Evolutionary conservation across 2,888 invertebrate species (phyloP).

Genomic region (Drosophila sordidula): DNA sequence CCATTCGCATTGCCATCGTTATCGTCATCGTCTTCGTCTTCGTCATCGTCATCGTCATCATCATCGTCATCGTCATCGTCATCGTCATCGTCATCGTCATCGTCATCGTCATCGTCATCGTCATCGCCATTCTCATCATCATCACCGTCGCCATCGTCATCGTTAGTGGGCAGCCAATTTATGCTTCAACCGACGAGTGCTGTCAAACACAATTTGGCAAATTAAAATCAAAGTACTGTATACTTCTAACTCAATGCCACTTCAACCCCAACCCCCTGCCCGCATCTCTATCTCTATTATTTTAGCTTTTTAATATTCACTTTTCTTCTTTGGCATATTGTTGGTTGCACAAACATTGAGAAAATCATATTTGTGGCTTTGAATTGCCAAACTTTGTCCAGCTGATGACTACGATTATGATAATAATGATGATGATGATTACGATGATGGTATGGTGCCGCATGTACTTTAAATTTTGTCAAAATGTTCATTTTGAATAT

Average conservation of each 20-base stretch:
- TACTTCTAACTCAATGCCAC: constrained; percentile 28
- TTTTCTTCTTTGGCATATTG: constrained; percentile 15
- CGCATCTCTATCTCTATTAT: background rate
- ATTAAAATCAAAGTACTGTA: constrained; percentile 66
- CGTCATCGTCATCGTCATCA: constrained; percentile 8
- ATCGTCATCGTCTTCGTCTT: constrained; percentile 5
- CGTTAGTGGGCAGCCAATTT: constrained; percentile 45
- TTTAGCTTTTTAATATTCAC: background rate
- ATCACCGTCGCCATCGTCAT: constrained; percentile 5
- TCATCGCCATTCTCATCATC: constrained; percentile 14
- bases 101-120: constrained; percentile 4
- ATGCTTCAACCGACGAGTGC: constrained; percentile 31
- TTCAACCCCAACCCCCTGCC: background rate
- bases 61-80: constrained; percentile 5
- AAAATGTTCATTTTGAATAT: constrained; percentile 52
- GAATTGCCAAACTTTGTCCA: constrained; percentile 46
- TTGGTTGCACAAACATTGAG: constrained; percentile 50
- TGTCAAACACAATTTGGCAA: constrained; percentile 68
- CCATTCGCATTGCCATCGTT: background rate
- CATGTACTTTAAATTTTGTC: background rate
- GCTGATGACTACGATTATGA: constrained; percentile 19
- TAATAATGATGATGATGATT: constrained; percentile 16
- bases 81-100: constrained; percentile 24
- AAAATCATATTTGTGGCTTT: constrained; percentile 58
- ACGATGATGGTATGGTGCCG: background rate